Percentiles rank a stretch among this genome's conserved stretches.
These are phyloP conservation scores for Heliconius eleuchia DNA, from an alignment of 1,140 invertebrate species.

Conservation along the genomic window DNA sequence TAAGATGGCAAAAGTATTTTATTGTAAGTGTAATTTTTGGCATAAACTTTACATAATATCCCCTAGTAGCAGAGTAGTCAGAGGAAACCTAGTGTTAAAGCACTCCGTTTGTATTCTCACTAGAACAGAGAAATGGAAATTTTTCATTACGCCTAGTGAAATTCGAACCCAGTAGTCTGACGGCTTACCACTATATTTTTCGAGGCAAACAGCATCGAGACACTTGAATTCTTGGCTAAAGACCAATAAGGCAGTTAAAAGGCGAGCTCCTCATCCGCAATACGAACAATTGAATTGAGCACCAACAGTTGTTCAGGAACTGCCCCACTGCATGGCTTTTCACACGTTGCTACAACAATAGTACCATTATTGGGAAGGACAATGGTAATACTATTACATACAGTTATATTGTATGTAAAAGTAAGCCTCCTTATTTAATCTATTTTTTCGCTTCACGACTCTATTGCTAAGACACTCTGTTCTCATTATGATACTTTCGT, in stretches of 20 bases:
- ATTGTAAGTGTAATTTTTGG: no score
- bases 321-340: conserved; percentile 18
- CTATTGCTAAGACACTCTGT: not conserved
- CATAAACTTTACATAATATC: no score
- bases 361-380: conserved; percentile 27
- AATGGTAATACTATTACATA: conserved; percentile 18
- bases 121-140: no score
- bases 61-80: no score
- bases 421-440: conserved; percentile 3
- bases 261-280: conserved; percentile 16
- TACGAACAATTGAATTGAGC: conserved; percentile 29
- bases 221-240: conserved; percentile 7
- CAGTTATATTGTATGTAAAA: conserved; percentile 15
- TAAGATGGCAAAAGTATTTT: no score
- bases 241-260: conserved; percentile 14
- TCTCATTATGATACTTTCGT: no score
- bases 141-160: no score
- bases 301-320: conserved; percentile 11
- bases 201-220: not conserved
- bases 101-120: no score
- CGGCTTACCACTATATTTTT: not conserved
- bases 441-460: not conserved
- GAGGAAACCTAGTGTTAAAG: no score
- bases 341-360: conserved; percentile 28
- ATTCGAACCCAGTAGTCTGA: no score